phyloP scores from a whole-genome alignment of 2,797 vertebrate species.

The Tenualosa ilisha region DNA sequence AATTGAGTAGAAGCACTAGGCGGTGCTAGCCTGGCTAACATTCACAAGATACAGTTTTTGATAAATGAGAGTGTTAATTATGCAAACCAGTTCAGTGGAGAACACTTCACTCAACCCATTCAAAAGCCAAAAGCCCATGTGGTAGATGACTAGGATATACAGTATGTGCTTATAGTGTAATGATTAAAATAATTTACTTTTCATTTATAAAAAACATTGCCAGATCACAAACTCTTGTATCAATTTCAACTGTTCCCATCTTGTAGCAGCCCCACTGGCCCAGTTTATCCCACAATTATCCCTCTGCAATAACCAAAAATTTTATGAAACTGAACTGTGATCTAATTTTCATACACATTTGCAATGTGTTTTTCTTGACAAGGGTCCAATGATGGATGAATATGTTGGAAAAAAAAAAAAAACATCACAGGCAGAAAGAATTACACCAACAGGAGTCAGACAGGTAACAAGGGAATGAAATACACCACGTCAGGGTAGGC shows the following conservation, averaged over 20 bases:
- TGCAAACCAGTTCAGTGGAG: background rate
- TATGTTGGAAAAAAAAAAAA: background rate
- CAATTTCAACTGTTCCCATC: background rate
- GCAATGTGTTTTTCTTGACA: background rate
- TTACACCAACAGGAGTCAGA: background rate
- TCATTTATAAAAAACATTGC: background rate
- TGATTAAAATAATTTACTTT: background rate
- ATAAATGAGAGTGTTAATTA: background rate
- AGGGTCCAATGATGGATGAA: background rate
- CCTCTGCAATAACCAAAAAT: background rate
- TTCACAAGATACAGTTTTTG: background rate
- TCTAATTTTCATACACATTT: background rate
- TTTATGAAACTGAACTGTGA: background rate
- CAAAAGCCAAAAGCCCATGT: background rate
- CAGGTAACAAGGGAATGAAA: constrained; percentile 25
- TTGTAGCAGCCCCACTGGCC: background rate
- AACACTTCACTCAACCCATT: background rate
- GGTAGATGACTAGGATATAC: background rate
- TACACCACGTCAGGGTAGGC: background rate
- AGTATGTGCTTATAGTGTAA: background rate
- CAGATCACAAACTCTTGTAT: background rate
- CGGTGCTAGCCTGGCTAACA: background rate
- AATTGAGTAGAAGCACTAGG: no score
- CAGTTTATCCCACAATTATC: background rate
- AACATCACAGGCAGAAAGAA: background rate